Base-by-base conservation (phyloP, 2,888 invertebrate species). In the Latrodectus elegans region DNA sequence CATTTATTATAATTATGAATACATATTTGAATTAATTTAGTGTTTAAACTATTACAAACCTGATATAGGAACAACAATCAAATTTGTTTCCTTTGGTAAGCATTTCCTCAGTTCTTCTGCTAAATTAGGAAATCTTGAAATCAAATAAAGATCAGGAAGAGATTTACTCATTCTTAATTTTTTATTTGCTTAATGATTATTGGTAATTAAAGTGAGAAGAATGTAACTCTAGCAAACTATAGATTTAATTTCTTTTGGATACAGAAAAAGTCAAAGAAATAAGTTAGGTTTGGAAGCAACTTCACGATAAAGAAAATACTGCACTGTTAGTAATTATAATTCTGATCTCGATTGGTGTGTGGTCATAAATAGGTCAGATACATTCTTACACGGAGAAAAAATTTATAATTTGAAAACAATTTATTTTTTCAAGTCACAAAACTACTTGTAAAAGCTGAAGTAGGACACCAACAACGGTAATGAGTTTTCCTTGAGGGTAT, bases 11-110 rank as follows among this genome's bases (percentile, higher is more conserved):
- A 38, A 38, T 38, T 38, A 38, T 1, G 4, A 1, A 38, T 6
- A 6, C 4, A 38, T 38, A 38, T 38, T 38, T 38, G 38, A 38
- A 38, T 38, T 38, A 38, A 38, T 38, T 22, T 38, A 38, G 38
- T 38, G 38, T 38, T 38, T 38, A 6, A 38, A 38, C 6, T 38
- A 38, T 38, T 2, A 38, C 38, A 38, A 53, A 87, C 86, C 86
- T 81, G 86, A 71, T 15, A 81, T 26, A 55, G 86, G 86, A 12
- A 87, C 55, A 67, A 82, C 72, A 71, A 87, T 73, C 55, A 87
- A 67, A 55, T 87, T 87, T 6, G 38, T 55, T 76, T 87, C 81
- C 73, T 64, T n/a, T 9, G 86, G 86, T n/a, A 87, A 55, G 52
- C 68, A 73, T 2, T 81, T 81, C 26, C 68, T 81, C 22, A 87